Percentiles rank a stretch among this genome's conserved stretches.
These are phyloP conservation scores for Stegana nigrithorax DNA, from an alignment of 2,888 invertebrate genomes.

Conservation along the genomic window DNA sequence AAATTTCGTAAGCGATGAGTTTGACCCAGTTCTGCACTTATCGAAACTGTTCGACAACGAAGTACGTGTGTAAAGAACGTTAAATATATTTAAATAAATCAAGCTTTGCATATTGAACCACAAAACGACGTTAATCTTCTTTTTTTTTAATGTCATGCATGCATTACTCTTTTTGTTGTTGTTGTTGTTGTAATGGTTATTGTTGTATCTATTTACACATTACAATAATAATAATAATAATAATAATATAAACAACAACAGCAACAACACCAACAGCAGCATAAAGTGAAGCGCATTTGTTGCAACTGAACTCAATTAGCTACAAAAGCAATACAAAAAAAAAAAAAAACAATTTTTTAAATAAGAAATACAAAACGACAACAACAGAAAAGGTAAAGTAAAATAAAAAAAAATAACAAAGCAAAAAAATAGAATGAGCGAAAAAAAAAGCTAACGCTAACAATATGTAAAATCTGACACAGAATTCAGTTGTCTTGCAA, in stretches of 20 bases:
- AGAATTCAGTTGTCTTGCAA: conserved; percentile 27
- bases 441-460: background rate
- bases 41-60: no score
- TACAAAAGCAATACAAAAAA: background rate
- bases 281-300: no score
- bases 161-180: conserved; percentile 6
- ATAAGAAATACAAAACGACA: no score
- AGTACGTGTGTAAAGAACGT: no score
- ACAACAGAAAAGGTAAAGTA: no score
- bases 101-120: background rate
- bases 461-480: conserved; percentile 39
- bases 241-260: conserved; percentile 19
- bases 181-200: conserved; percentile 9
- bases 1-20: no score
- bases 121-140: background rate
- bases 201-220: no score
- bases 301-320: background rate
- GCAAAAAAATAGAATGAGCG: no score
- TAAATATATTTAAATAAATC: background rate
- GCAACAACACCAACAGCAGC: background rate
- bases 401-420: background rate
- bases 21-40: no score
- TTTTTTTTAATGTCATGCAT: background rate
- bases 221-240: conserved; percentile 26
- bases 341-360: background rate